These are phyloP conservation scores for Crematogaster levior DNA, from an alignment of 2,888 invertebrate species.

Conservation along the genomic window DNA sequence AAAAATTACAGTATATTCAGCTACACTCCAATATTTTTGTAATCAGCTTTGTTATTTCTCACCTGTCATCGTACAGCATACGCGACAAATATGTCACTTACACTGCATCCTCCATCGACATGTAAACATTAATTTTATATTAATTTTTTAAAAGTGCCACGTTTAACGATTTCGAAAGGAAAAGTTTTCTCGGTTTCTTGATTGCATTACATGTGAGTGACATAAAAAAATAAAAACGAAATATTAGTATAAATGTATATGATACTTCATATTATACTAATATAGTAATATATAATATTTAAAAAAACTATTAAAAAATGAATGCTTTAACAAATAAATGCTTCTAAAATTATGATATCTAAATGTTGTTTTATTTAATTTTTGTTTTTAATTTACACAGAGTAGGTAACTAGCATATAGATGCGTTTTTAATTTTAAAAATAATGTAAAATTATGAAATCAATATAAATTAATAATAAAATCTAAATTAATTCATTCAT, in stretches of 20 bases:
- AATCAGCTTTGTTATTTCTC: conserved; percentile 12
- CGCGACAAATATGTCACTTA: conserved; percentile 24
- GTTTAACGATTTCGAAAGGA: background rate
- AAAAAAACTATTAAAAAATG: no score
- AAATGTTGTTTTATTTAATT: background rate
- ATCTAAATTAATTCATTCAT: background rate
- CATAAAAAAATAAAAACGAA: background rate
- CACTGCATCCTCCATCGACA: background rate
- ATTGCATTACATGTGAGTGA: background rate
- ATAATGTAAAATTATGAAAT: background rate
- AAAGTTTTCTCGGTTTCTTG: background rate
- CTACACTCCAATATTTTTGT: background rate
- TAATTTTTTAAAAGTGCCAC: background rate
- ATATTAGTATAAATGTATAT: background rate
- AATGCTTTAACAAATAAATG: no score
- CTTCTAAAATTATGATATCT: background rate
- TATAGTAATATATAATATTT: no score
- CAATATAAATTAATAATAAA: background rate
- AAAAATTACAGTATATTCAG: background rate
- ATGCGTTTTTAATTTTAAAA: background rate
- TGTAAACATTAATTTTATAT: background rate
- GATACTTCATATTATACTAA: no score
- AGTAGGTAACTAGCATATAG: background rate
- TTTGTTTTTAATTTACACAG: background rate
- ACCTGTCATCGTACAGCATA: background rate